Percentiles rank a stretch among this genome's conserved stretches.
Conservation (phyloP, 2,888 invertebrate genomes). For the Pollenia labialis region DNA sequence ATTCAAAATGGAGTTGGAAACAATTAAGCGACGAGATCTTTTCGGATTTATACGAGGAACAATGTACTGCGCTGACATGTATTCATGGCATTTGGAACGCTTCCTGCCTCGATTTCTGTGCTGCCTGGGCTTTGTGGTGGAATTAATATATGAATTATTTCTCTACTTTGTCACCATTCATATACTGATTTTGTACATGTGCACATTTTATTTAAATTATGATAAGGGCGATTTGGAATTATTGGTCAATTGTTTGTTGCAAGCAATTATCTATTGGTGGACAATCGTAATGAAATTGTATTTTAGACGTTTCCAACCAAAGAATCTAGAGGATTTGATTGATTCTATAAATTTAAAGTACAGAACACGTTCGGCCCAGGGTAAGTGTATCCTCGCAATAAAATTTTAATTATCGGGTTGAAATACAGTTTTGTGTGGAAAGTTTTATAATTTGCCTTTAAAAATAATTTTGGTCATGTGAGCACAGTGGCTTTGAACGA, state of each 20-base stretch:
- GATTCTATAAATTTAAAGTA: slow-evolving; percentile 76
- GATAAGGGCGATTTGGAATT: slow-evolving; percentile 78
- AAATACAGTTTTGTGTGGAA: too few species aligned
- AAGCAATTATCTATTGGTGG: slow-evolving; percentile 79
- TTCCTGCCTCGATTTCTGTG: slow-evolving; percentile 20
- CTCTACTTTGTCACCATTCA: slow-evolving; percentile 76
- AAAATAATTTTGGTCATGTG: too few species aligned
- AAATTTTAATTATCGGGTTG: not conserved
- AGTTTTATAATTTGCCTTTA: not conserved
- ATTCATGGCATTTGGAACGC: slow-evolving; percentile 69
- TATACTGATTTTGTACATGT: slow-evolving; percentile 77
- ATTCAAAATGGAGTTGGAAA: slow-evolving; percentile 4
- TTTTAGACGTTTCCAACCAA: slow-evolving; percentile 76
- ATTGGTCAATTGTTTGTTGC: slow-evolving; percentile 78
- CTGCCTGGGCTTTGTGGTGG: slow-evolving; percentile 20
- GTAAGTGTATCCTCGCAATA: slow-evolving; percentile 56
- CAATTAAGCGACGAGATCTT: slow-evolving; percentile 75
- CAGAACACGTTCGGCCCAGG: slow-evolving; percentile 76
- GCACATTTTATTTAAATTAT: slow-evolving; percentile 76
- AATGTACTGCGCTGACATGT: slow-evolving; percentile 77
- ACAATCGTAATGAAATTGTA: slow-evolving; percentile 78
- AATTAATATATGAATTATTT: slow-evolving; percentile 76
- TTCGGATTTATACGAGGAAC: slow-evolving; percentile 76
- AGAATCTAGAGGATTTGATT: slow-evolving; percentile 73
- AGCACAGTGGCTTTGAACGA: too few species aligned